Evolutionary conservation across 2,113 vertebrate species (phyloP).

Genomic region (Esox niger): DNA sequence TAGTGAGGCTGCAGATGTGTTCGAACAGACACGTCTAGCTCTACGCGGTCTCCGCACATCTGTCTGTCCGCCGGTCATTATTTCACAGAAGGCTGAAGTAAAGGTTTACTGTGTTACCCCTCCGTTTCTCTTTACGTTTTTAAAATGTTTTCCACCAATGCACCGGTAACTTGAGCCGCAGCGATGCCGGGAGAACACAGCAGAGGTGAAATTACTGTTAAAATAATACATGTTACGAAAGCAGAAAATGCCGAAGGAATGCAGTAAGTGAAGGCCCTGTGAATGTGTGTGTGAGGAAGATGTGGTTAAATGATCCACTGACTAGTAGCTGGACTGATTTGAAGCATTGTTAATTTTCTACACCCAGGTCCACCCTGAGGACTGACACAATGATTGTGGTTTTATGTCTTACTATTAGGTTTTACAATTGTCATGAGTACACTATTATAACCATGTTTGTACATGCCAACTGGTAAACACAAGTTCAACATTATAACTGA

Average conservation of each 20-base stretch:
- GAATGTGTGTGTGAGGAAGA: neutral
- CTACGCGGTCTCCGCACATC: neutral
- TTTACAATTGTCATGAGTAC: constrained; percentile 30
- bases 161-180: constrained; percentile 32
- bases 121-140: constrained; percentile 35
- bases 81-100: constrained; percentile 27
- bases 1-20: constrained; percentile 57
- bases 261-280: neutral
- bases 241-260: no score
- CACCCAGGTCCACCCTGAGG: neutral
- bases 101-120: constrained; percentile 33
- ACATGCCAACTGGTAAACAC: constrained; percentile 23
- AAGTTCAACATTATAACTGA: constrained; percentile 35
- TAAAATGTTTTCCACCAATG: constrained; percentile 21
- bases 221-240: constrained; percentile 8
- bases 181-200: constrained; percentile 22
- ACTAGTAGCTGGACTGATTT: no score
- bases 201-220: constrained; percentile 12
- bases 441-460: constrained; percentile 23
- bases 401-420: constrained; percentile 18
- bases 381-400: neutral
- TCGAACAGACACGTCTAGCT: neutral
- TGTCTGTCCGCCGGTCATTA: constrained; percentile 31
- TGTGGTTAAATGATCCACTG: constrained; percentile 3
- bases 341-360: constrained; percentile 6